Evolutionary conservation across 53 echinoderm and acorn worm species (phyloP), one percentile per base, ranked within the genome.

Genomic region (Paracentrotus lividus): DNA sequence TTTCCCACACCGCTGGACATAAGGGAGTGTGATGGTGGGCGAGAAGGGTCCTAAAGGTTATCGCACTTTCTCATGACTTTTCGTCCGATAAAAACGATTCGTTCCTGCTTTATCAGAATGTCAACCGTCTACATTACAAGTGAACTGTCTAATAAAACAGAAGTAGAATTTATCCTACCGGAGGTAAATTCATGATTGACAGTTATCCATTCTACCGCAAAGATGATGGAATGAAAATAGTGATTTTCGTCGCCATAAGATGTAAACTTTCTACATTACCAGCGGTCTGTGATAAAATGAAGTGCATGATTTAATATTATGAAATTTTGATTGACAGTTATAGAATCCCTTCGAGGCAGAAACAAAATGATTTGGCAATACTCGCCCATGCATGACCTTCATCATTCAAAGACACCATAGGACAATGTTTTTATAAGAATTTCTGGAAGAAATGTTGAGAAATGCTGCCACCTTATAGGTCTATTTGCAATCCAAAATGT

Each of bases 211-310:
- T 51, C n/a, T 51, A 6, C 51, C 12, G 51, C 6, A 51, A 51
- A 12, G 12, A 12, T 51, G 51, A 51, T 51, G 51, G 12, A 12
- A 51, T 51, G 21, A 64, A 64, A 64, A 64, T 64, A 20, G 18
- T 64, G 64, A 16, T 64, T 51, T 64, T 64, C 64, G 64, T 64
- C 64, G 7, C 42, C 77, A 23, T 40, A 20, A 15, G 77, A 77
- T 42, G 77, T 77, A 42, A 77, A 77, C 42, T 43, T 77, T 77
- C 43, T 42, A 77, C 16, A 77, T 77, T 42, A 77, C 77, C 42
- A 43, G 44, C 8, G 8, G 43, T n/a, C 81, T 81, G 81, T 81
- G 47, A 81, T 81, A 81, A 81, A 45, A 47, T 44, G 45, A 81
- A 81, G 81, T 6, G 0, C 12, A 13, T 81, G n/a, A 47, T 81